Evolutionary conservation across 2,113 vertebrate species (phyloP), one percentile per base, ranked within the genome.

Genomic region (Etia nguti): DNA sequence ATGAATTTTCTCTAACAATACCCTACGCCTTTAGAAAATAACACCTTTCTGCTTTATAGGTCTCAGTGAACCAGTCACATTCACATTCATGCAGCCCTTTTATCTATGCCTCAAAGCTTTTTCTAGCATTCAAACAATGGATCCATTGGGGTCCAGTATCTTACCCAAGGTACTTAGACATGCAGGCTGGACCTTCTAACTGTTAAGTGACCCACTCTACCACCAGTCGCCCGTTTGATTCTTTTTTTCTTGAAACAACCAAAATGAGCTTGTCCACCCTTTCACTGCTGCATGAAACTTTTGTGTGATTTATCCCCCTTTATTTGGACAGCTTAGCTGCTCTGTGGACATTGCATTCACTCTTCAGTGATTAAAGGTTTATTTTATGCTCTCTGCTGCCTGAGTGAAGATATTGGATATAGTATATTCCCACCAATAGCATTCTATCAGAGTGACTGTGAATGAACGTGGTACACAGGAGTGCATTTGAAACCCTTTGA

Each of bases 381-480:
- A 86, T 92, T 92, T 90, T 43, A 89, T 87, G 79, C 73, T 90
- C 85, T 82, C 79, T 56, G 75, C 68, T 62, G 83, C 57, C 90
- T 16, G 41, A 31, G 70, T 73, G 65, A 62, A 85, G 82, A 81
- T 82, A 88, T 62, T 79, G 84, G 85, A 79, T 57, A 54, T 79
- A 81, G 73, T 86, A 62, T 80, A 82, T 87, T 89, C 57, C 56
- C 38, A 73, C 73, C 81, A 89, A 73, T 65, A 90, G 75, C 57
- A 48, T 79, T 65, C 56, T 22, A 52, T 85, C 87, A 86, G 20
- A 48, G 57, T 22, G 55, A 41, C 34, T 43, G 59, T 57, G 82
- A 88, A 73, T 79, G 29, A 38, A 81, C 7, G 54, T 8, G 29
- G 59, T 36, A 68, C 84, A 82, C 59, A 22, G 38, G 77, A 83